Percentiles rank a stretch among this genome's conserved stretches.
Conservation (phyloP, 1,140 invertebrate genomes). For the Aculops lycopersici region DNA sequence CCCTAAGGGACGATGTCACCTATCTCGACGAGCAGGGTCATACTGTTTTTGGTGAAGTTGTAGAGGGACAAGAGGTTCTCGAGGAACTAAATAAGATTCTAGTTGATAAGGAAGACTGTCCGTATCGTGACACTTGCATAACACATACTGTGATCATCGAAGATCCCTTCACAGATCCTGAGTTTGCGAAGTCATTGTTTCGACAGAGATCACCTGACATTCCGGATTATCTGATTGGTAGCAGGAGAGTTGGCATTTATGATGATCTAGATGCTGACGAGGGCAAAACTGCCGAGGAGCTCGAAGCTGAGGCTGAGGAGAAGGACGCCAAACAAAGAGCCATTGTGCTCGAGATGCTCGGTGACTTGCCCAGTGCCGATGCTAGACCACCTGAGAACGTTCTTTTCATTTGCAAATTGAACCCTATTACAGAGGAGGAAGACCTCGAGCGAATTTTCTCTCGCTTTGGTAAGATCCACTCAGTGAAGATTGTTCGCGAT, state of each 20-base stretch:
- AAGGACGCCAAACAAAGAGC: conserved; percentile 80
- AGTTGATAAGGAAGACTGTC: conserved; percentile 57
- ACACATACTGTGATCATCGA: conserved; percentile 84
- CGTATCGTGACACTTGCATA: conserved; percentile 81
- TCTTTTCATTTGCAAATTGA: conserved; percentile 96
- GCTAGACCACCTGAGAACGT: conserved; percentile 96
- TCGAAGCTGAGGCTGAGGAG: conserved; percentile 53
- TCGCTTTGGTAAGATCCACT: conserved; percentile 66
- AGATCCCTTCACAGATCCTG: conserved; percentile 74
- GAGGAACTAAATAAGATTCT: conserved; percentile 66
- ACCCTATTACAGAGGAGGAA: conserved; percentile 89
- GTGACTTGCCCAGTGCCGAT: conserved; percentile 82
- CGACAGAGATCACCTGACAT: conserved; percentile 61
- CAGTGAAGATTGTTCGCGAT: conserved; percentile 89
- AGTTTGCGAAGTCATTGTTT: conserved; percentile 15
- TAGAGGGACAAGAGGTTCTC: conserved; percentile 64
- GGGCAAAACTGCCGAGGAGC: conserved; percentile 39
- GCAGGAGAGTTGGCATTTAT: conserved; percentile 64
- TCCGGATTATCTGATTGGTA: conserved; percentile 35
- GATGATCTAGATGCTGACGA: conserved; percentile 70
- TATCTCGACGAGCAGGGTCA: conserved; percentile 64
- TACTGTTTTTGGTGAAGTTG: conserved; percentile 82
- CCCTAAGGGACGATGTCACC: conserved; percentile 49
- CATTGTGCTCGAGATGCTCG: conserved; percentile 90
- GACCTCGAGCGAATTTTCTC: conserved; percentile 93